phyloP scores from a whole-genome alignment of 2,113 vertebrate genomes.

The Scophthalmus maximus region DNA sequence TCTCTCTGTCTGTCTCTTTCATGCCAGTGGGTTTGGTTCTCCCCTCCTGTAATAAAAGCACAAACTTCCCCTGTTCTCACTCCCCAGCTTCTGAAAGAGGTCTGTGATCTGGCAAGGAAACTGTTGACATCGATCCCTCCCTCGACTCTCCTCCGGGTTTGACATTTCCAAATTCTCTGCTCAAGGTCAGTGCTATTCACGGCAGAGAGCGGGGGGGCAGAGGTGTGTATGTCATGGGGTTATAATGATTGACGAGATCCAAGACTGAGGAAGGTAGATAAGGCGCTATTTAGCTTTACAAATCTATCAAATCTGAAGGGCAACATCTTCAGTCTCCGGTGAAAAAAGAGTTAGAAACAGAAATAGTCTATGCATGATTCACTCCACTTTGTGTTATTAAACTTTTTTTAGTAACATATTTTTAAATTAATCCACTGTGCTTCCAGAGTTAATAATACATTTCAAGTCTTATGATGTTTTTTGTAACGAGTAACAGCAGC shows the following conservation, averaged over 20 bases:
- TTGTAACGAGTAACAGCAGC: neutral
- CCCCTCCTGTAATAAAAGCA: constrained; percentile 86
- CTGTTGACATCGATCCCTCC: constrained; percentile 61
- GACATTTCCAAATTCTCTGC: constrained; percentile 61
- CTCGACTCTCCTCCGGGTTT: constrained; percentile 52
- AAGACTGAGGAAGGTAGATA: constrained; percentile 21
- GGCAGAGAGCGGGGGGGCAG: neutral
- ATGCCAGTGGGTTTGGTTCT: constrained; percentile 86
- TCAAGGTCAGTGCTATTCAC: constrained; percentile 68
- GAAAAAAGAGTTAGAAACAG: neutral
- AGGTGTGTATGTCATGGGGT: neutral
- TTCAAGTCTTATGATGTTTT: no score
- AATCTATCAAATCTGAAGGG: constrained; percentile 7
- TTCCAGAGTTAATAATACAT: no score
- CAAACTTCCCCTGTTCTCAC: constrained; percentile 35
- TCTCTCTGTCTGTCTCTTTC: constrained; percentile 32
- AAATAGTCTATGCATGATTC: neutral
- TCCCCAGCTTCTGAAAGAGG: constrained; percentile 55
- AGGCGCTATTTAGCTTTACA: constrained; percentile 1
- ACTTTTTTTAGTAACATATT: no score
- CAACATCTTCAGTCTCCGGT: neutral
- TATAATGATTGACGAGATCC: constrained; percentile 1
- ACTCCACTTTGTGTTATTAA: no score
- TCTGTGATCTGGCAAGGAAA: constrained; percentile 34
- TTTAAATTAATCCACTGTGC: no score